Base-by-base conservation (phyloP, 2,113 vertebrate species). In the Sinocyclocheilus grahami region DNA sequence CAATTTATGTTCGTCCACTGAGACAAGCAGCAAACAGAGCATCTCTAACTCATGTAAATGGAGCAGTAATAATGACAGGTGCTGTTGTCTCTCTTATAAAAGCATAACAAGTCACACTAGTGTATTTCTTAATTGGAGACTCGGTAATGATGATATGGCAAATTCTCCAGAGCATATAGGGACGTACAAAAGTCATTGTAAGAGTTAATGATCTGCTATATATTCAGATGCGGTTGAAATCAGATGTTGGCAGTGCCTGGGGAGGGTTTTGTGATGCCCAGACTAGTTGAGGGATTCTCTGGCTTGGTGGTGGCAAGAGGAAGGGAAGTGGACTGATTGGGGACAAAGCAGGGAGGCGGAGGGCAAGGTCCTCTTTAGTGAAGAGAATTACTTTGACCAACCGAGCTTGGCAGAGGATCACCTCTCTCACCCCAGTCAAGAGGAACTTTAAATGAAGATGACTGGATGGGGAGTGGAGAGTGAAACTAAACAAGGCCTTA, bases 321-420 rank as follows among this genome's bases (percentile, higher is more conserved):
- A 78, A 30, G 55, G 81, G 77, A 91, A 69, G 85, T 79, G 30
- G 55, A 85, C 83, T 89, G 88, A 93, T 91, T 91, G 90, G 55
- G 89, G 89, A 85, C 77, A 86, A 24, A 81, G 91, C 78, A 63
- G 24, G 53, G 85, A 91, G 85, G 84, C 42, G 85, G 78, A 92
- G 90, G 90, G 71, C 87, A 89, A 76, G 74, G 81, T 89, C 89
- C 87, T 87, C 78, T 88, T 90, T 87, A 88, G 83, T 78, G 72
- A 86, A 80, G 81, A 76, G 84, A 92, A 93, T 91, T 91, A 86
- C 71, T 92, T 92, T 92, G 89, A 92, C 88, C 87, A 86, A 77
- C 86, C 87, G 67, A 85, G 86, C 87, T 83, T 86, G 82, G 88
- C 83, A 82, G 39, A 83, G 83, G 9, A 24, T 84, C 83, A 87